Conservation (phyloP, 1,140 invertebrate genomes). For the Mycetomoellerius zeteki region DNA sequence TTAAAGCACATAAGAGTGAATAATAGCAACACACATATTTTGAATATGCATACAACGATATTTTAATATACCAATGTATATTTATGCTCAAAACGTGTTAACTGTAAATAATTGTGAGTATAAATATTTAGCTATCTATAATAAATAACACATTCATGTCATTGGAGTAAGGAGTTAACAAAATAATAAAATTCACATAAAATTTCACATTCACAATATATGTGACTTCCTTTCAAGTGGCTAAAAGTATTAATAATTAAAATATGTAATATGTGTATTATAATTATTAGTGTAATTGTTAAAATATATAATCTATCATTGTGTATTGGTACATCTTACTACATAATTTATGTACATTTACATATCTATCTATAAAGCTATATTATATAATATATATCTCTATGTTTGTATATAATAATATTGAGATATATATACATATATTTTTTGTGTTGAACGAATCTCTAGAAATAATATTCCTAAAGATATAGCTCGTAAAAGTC, state of each 20-base stretch:
- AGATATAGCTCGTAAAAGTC: conserved; percentile 24
- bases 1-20: conserved; percentile 44
- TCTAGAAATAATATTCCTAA: conserved; percentile 43
- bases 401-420: conserved; percentile 67
- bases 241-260: conserved; percentile 40
- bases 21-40: conserved; percentile 39
- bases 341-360: conserved; percentile 63
- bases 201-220: conserved; percentile 14
- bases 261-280: background rate
- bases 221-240: background rate
- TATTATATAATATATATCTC: conserved; percentile 34
- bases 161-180: conserved; percentile 1
- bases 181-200: conserved; percentile 18
- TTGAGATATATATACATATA: conserved; percentile 49
- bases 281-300: conserved; percentile 43
- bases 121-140: conserved; percentile 37
- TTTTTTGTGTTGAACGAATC: conserved; percentile 17
- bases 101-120: background rate
- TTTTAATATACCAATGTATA: conserved; percentile 9
- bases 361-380: conserved; percentile 52
- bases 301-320: conserved; percentile 59
- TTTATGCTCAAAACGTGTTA: background rate
- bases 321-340: conserved; percentile 75
- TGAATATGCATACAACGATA: conserved; percentile 6
- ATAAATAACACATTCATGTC: conserved; percentile 22